Percentiles rank a stretch among this genome's conserved stretches.
phyloP scores from a whole-genome alignment of 2,113 vertebrate species.

The Callorhinus ursinus region DNA sequence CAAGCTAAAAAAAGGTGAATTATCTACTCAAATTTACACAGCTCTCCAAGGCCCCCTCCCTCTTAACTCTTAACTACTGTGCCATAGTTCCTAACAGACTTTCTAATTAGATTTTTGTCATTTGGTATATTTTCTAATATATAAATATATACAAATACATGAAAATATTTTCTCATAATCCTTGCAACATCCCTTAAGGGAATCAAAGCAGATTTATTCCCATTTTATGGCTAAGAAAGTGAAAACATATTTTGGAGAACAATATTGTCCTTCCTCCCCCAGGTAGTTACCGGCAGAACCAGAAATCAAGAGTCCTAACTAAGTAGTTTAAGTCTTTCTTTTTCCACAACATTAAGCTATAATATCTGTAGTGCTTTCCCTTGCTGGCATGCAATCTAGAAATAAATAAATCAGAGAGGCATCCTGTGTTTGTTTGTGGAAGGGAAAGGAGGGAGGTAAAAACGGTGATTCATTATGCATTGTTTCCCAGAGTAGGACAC shows the following conservation, averaged over 20 bases:
- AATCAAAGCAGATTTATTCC: not conserved
- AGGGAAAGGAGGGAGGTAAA: not conserved
- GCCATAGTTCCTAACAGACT: not conserved
- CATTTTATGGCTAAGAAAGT: not conserved
- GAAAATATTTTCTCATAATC: not conserved
- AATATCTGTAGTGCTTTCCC: constrained; percentile 47
- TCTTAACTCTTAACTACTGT: not conserved
- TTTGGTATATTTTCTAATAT: not conserved
- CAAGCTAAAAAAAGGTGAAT: not conserved
- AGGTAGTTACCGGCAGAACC: not conserved
- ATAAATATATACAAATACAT: not conserved
- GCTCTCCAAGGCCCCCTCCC: not conserved
- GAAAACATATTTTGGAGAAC: not conserved
- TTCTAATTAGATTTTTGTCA: not conserved
- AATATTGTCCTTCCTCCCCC: not conserved
- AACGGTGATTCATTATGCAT: constrained; percentile 53
- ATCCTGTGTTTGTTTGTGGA: constrained; percentile 58
- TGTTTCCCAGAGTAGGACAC: constrained; percentile 63
- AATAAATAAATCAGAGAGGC: constrained; percentile 74
- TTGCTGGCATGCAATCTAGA: constrained; percentile 53
- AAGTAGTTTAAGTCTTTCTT: constrained; percentile 36
- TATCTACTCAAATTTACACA: not conserved
- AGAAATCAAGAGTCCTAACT: not conserved
- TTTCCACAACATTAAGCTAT: not conserved
- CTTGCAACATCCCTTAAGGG: not conserved